Evolutionary conservation across 2,888 invertebrate genomes (phyloP).

Genomic region (Arrhopalites spinosus): DNA sequence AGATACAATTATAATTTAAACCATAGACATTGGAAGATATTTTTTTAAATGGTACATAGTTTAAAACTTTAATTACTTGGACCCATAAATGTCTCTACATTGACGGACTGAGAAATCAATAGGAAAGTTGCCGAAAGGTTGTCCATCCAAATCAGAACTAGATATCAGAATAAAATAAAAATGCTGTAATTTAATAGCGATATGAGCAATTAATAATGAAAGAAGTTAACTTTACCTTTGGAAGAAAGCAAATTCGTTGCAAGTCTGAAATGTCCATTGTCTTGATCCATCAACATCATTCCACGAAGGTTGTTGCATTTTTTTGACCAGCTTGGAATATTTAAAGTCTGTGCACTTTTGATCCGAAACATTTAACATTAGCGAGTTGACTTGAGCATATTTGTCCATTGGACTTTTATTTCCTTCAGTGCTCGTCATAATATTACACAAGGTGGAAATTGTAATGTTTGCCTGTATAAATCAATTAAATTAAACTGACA

Average conservation of each 20-base stretch:
- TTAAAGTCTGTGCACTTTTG: conserved; percentile 82
- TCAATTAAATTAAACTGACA: no score
- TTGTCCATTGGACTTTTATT: conserved; percentile 68
- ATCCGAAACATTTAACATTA: conserved; percentile 69
- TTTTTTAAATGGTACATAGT: no score
- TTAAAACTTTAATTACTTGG: conserved; percentile 27
- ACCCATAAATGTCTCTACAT: conserved; percentile 81
- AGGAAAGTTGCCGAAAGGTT: conserved; percentile 76
- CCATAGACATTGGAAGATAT: conserved; percentile 12
- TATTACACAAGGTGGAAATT: conserved; percentile 78
- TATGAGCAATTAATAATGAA: no score
- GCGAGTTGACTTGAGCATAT: conserved; percentile 73
- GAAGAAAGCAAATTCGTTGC: conserved; percentile 94
- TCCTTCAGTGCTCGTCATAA: conserved; percentile 64
- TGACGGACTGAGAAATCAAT: conserved; percentile 78
- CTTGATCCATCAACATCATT: conserved; percentile 69
- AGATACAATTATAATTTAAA: not conserved
- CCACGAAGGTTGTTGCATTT: conserved; percentile 72
- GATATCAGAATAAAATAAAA: no score
- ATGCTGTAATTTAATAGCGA: no score
- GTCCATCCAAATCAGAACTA: conserved; percentile 68
- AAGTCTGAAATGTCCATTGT: conserved; percentile 65
- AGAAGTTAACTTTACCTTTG: no score
- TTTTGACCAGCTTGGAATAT: conserved; percentile 75
- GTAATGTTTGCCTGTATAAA: conserved; percentile 78